Percentiles rank a stretch among this genome's conserved stretches.
Conservation (phyloP, 1,140 invertebrate genomes). For the Protaetia brevitarsis region DNA sequence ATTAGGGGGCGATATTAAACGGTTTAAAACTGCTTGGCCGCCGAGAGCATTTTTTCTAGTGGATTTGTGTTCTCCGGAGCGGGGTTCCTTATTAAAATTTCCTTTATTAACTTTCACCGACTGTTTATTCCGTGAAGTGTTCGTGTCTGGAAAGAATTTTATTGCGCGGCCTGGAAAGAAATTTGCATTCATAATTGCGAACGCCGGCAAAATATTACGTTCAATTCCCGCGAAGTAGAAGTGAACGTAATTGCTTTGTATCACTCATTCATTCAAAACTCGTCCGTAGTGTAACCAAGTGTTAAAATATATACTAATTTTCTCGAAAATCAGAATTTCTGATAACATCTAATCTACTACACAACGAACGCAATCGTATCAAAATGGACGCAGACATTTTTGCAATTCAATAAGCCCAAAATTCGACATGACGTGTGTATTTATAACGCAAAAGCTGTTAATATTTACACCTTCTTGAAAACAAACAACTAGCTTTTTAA, state of each 20-base stretch:
- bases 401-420: no score
- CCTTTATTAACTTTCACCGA: not conserved
- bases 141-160: not conserved
- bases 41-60: not conserved
- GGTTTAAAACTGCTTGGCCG: not conserved
- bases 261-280: not conserved
- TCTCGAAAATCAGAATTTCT: no score
- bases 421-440: no score
- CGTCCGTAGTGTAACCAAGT: not conserved
- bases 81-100: not conserved
- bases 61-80: not conserved
- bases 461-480: no score
- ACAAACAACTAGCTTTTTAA: no score
- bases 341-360: no score
- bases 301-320: not conserved
- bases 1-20: slow-evolving; percentile 2
- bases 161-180: not conserved
- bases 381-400: no score
- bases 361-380: no score
- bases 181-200: slow-evolving; percentile 14
- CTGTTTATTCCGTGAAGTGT: not conserved
- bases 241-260: not conserved
- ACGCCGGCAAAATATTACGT: not conserved
- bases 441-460: no score
- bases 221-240: not conserved